Evolutionary conservation across 2,888 invertebrate species (phyloP), one percentile per base, ranked within the genome.

Genomic region (Branchipolynoe longqiensis): DNA sequence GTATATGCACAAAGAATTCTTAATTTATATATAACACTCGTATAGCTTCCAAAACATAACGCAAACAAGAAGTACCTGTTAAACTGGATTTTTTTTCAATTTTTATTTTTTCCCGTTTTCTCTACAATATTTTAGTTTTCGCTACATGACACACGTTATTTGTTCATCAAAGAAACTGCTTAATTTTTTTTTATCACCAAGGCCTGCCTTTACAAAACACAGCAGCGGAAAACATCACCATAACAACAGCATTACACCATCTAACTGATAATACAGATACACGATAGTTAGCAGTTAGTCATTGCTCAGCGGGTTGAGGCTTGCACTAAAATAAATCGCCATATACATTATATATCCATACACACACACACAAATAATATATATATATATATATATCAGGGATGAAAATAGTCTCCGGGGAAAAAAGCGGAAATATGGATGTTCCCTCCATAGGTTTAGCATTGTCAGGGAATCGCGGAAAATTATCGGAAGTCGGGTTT

Each of bases 151-250:
- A 69, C 69, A 62, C 62, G 22, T 25, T 8, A 36, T 6, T 38
- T 38, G 38, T n/a, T n/a, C n/a, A n/a, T 38, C 69, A 22, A 33
- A n/a, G 69, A 38, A 36, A 69, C 69, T 38, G 69, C 69, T 69
- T 69, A 14, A 58, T 58, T 36, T 69, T 69, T 69, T 58, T 36
- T 69, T 69, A 36, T 69, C 69, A 69, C 69, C 69, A 69, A 69
- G 69, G 69, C 69, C 69, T 36, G 69, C 69, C 69, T 69, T 48
- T 18, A 69, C 33, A 69, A 69, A 69, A 69, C 22, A 69, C 69
- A n/a, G 69, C 69, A 38, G 69, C 69, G 69, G 36, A 69, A n/a
- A 69, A 69, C 38, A 14, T 69, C 18, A 69, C 69, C 25, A 33
- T 69, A n/a, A 33, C 36, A 36, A 69, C 69, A 69, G 38, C 25